phyloP scores from a whole-genome alignment of 2,797 vertebrate species.

The Pangasius larnaudii region DNA sequence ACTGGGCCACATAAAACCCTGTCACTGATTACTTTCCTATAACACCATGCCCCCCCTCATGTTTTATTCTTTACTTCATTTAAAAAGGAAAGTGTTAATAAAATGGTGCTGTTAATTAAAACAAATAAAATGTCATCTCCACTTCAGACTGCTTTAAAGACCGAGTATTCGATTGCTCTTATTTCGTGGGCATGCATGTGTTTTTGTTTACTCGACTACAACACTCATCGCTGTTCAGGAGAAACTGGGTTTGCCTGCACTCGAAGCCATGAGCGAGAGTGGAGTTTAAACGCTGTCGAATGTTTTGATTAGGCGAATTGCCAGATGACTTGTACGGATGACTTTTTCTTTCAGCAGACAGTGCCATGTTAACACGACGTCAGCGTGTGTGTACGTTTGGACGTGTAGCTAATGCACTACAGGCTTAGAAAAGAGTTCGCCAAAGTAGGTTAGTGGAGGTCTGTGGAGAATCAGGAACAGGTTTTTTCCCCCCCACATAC shows the following conservation, averaged over 20 bases:
- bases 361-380: slow-evolving; percentile 26
- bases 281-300: neutral
- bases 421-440: slow-evolving; percentile 27
- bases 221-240: neutral
- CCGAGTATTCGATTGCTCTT: neutral
- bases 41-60: neutral
- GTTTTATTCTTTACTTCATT: neutral
- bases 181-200: too few species aligned
- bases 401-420: slow-evolving; percentile 42
- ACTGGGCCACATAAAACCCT: neutral
- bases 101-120: neutral
- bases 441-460: neutral
- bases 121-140: neutral
- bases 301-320: slow-evolving; percentile 34
- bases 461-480: slow-evolving; percentile 21
- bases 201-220: too few species aligned
- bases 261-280: neutral
- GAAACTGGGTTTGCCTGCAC: neutral
- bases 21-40: neutral
- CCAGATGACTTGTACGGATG: slow-evolving; percentile 3
- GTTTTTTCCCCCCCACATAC: neutral
- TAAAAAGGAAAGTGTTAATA: neutral
- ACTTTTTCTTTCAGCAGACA: neutral
- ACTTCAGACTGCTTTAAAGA: neutral
- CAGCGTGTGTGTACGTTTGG: slow-evolving; percentile 34